These are phyloP conservation scores for Metacarcinus magister DNA, from an alignment of 2,888 invertebrate species.

Conservation along the genomic window DNA sequence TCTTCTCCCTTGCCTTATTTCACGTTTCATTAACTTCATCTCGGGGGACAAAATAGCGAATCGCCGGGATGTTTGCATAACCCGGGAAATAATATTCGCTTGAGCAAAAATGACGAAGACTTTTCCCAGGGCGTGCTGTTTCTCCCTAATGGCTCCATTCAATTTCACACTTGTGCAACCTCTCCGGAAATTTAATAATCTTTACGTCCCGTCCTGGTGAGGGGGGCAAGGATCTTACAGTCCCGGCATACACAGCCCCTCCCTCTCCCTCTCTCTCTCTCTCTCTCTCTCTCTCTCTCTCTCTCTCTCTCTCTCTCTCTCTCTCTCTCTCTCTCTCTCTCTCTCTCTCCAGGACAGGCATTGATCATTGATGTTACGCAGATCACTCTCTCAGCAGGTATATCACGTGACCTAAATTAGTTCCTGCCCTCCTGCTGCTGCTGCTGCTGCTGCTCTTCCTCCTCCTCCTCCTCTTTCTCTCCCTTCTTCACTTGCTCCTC, in stretches of 20 bases:
- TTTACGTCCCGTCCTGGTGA: background rate
- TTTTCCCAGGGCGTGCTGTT: conserved; percentile 5
- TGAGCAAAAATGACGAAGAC: conserved; percentile 57
- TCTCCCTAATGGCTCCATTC: conserved; percentile 63
- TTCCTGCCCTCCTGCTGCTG: background rate
- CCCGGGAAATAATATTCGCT: conserved; percentile 47
- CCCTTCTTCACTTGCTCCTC: background rate
- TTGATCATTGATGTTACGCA: background rate
- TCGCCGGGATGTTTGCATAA: background rate
- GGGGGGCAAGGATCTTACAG: too few relatives aligned
- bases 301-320: conserved; percentile 10
- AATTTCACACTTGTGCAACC: conserved; percentile 59
- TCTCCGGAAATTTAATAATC: conserved; percentile 68
- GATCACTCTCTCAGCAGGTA: background rate
- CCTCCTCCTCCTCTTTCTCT: background rate
- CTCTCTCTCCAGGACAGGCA: background rate
- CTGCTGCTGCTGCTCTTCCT: background rate
- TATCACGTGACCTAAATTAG: background rate
- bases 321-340: conserved; percentile 26
- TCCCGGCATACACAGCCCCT: too few relatives aligned
- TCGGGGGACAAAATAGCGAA: conserved; percentile 11
- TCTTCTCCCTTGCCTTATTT: conserved; percentile 35
- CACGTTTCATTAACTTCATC: conserved; percentile 55
- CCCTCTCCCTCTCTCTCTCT: background rate
- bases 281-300: conserved; percentile 2